Base-by-base conservation (phyloP, 2,113 vertebrate species). In the Daboia siamensis region DNA sequence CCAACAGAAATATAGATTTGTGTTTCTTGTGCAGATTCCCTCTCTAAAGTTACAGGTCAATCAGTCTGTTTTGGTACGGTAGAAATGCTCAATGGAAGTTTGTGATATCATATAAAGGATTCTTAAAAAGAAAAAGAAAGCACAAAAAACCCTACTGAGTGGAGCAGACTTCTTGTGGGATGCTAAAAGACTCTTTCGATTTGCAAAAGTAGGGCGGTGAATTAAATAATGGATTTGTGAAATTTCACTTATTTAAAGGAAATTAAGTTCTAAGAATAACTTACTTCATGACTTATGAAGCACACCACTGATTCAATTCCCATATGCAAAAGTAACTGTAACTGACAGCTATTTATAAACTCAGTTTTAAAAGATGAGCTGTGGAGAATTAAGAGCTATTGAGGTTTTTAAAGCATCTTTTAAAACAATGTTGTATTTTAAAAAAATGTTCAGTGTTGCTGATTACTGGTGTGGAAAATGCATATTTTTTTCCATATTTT, bases 401-500 rank as follows among this genome's bases (percentile, higher is more conserved):
- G 23, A 15, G 48, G 52, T 80, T 80, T 61, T 4, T 64, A 64
- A 64, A 33, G 17, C 20, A 59, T 20, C 48, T 61, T 57, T 59
- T 91, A 48, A 17, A 86, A 91, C 54, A 48, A 54, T 55, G 20
- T 86, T 46, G 4, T 56, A 9, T 85, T 90, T 90, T 12, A 3
- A 57, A 91, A 93, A 93, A 93, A 90, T 64, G 88, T 94, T 80
- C 85, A 91, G 26, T 3, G 89, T 95, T 91, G 94, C 95, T 89
- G 84, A 92, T 94, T 95, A 89, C 89, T 95, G 91, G 88, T 93
- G 85, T 91, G n/a, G 91, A 56, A 92, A 7, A 55, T 69, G 94
- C 94, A 94, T 94, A 91, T 92, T 21, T 44, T 87, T 94, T 95
- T 95, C 33, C 91, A 93, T 95, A 96, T 91, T 96, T 96, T 95